phyloP scores from a whole-genome alignment of 2,797 vertebrate genomes.

The Mormyrus proboscirostris region DNA sequence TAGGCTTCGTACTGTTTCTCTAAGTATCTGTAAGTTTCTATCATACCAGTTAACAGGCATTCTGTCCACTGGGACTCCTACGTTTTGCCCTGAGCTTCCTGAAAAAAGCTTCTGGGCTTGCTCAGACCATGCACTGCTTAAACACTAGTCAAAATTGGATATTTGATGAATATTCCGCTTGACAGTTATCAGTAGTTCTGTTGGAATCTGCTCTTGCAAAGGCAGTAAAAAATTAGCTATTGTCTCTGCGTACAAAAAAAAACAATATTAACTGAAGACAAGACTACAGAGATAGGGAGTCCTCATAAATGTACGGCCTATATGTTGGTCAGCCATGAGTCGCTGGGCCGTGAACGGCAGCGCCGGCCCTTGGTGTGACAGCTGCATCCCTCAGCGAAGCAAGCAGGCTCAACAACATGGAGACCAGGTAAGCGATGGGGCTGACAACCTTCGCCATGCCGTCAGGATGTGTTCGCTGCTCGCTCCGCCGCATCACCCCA shows the following conservation, averaged over 20 bases:
- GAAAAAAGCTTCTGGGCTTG: background rate
- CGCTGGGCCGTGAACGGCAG: background rate
- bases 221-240: background rate
- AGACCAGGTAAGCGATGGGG: conserved; percentile 17
- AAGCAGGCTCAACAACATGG: background rate
- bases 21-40: background rate
- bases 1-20: background rate
- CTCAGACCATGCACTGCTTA: background rate
- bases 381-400: background rate
- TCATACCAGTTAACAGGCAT: background rate
- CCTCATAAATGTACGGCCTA: background rate
- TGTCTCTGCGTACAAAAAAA: background rate
- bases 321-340: conserved; percentile 11
- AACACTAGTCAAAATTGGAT: background rate
- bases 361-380: conserved; percentile 14
- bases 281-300: background rate
- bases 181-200: background rate
- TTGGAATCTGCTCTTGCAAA: background rate
- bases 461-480: background rate
- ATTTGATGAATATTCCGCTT: background rate
- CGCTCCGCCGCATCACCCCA: conserved; percentile 6
- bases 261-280: background rate
- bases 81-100: background rate
- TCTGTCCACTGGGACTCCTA: background rate
- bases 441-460: conserved; percentile 7